Evolutionary conservation across 2,113 vertebrate species (phyloP).

Genomic region (Sprattus sprattus): DNA sequence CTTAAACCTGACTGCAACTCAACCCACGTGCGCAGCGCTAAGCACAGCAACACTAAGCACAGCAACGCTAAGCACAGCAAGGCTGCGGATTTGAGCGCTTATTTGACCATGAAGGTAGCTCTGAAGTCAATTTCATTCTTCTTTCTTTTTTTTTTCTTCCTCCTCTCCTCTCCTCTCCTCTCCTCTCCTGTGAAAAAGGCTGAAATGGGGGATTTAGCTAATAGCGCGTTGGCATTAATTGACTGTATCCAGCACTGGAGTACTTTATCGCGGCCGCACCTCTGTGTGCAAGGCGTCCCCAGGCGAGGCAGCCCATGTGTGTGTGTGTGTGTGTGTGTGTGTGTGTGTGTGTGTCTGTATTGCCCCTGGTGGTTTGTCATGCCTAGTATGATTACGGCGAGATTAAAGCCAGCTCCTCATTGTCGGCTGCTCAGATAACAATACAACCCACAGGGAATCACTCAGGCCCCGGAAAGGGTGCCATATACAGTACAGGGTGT

Average conservation of each 20-base stretch:
- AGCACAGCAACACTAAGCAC: too few relatives aligned
- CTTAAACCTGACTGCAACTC: too few relatives aligned
- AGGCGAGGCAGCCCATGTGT: background rate
- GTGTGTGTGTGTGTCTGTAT: constrained; percentile 34
- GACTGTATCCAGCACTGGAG: background rate
- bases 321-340: background rate
- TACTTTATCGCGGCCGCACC: background rate
- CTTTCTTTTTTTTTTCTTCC: background rate
- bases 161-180: background rate
- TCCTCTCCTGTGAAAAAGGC: constrained; percentile 19
- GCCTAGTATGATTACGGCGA: constrained; percentile 53
- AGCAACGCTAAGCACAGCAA: background rate
- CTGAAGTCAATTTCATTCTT: constrained; percentile 16
- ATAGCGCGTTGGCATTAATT: background rate
- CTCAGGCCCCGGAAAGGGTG: background rate
- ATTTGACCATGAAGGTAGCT: constrained; percentile 32
- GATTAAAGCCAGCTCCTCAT: constrained; percentile 44
- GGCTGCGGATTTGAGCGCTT: background rate
- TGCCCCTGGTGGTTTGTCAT: constrained; percentile 49
- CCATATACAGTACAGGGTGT: background rate
- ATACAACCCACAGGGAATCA: constrained; percentile 43
- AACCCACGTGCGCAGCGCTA: background rate
- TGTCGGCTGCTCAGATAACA: constrained; percentile 44
- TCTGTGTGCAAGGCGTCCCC: background rate
- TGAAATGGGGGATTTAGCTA: background rate